Evolutionary conservation across 2,888 invertebrate genomes (phyloP).

Genomic region (Actias luna): DNA sequence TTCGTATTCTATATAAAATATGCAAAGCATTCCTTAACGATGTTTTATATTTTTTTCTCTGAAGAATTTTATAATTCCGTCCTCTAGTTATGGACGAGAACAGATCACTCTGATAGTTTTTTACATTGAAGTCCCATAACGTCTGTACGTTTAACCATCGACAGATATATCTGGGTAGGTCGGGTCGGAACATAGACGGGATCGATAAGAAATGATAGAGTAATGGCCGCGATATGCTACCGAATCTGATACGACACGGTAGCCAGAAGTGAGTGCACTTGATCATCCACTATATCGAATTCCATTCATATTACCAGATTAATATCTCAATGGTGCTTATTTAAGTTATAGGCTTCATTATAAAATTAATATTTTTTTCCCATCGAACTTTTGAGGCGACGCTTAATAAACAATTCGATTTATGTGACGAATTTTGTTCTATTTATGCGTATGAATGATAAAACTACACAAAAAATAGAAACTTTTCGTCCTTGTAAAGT

Average conservation of each 20-base stretch:
- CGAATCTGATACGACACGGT: slow-evolving; percentile 70
- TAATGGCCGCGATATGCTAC: slow-evolving; percentile 73
- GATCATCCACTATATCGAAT: slow-evolving; percentile 63
- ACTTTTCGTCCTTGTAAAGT: too few species aligned
- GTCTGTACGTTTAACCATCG: slow-evolving; percentile 66
- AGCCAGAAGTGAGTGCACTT: slow-evolving; percentile 51
- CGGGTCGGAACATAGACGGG: slow-evolving; percentile 35
- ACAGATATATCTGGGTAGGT: slow-evolving; percentile 61
- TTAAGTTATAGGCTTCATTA: slow-evolving; percentile 6
- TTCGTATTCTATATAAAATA: slow-evolving; percentile 49
- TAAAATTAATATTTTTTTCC: background rate
- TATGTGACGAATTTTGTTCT: background rate
- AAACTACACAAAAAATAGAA: too few species aligned
- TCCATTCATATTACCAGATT: slow-evolving; percentile 64
- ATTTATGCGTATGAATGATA: too few species aligned
- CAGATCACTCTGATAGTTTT: slow-evolving; percentile 56
- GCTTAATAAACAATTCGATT: background rate
- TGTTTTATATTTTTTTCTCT: slow-evolving; percentile 50
- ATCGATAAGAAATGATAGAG: slow-evolving; percentile 73
- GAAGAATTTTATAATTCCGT: slow-evolving; percentile 60
- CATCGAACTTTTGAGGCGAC: background rate
- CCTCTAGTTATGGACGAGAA: slow-evolving; percentile 60
- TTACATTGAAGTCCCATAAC: slow-evolving; percentile 67
- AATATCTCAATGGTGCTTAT: slow-evolving; percentile 7
- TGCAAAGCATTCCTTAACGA: slow-evolving; percentile 61